Evolutionary conservation across 2,888 invertebrate genomes (phyloP), one percentile per base, ranked within the genome.

Genomic region (Brachyopa scutellaris): DNA sequence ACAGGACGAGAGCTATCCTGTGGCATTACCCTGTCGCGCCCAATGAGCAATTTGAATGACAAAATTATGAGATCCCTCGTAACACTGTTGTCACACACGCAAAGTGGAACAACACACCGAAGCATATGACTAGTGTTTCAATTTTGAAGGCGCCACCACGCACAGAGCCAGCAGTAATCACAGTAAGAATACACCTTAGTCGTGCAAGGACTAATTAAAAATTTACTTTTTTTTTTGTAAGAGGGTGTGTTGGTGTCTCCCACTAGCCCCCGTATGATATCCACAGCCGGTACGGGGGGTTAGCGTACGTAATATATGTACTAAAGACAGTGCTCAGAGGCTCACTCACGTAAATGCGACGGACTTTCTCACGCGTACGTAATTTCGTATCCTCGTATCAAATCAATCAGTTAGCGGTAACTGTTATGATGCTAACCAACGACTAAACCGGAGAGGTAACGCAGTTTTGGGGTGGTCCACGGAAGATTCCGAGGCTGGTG

Each of bases 141-240:
- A 38, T 11, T n/a, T 26, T 36, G 13, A 31, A 57, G 57, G 29
- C 8, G n/a, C n/a, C 40, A 42, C 62, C n/a, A 77, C 70, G 53
- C 62, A 70, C 21, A 55, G 38, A 17, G 31, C 21, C 53, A 69
- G n/a, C n/a, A n/a, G n/a, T 53, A 38, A 45, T 61, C 51, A 53
- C 45, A 62, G 53, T 55, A 40, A 47, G 55, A 47, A 47, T 61
- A 53, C 15, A 49, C 26, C 6, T 5, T 5, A 6, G 26, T 5
- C 67, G 62, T 74, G 69, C 74, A 62, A 80, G 69, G 79, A 62
- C 69, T 74, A 74, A 80, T 69, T 74, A 80, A 77, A 76, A 69
- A 33, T 5, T 47, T 53, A 36, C 17, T 67, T 11, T 53, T 62
- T 53, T 36, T 51, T 53, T 42, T 47, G 23, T 17, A 7, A 23